Evolutionary conservation across 2,888 invertebrate genomes (phyloP), one percentile per base, ranked within the genome.

Genomic region (Chrysotoxum bicinctum): DNA sequence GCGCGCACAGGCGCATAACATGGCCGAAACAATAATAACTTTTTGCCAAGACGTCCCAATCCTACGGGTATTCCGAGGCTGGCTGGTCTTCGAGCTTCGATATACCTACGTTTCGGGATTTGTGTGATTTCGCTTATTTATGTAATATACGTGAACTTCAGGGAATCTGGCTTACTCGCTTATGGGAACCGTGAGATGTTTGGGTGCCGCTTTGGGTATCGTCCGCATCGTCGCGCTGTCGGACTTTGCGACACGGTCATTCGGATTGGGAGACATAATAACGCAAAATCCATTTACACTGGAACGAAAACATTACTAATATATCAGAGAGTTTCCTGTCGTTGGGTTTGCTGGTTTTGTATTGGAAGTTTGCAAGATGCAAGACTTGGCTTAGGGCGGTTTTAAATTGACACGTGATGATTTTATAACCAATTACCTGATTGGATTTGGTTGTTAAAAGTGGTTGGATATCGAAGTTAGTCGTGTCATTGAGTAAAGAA

Each of bases 341-440:
- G 81, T 30, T 35, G 62, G 21, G 5, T 21, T 83, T 66, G 69
- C 23, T 43, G 73, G 72, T 52, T 32, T n/a, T 43, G 9, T 58
- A 30, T 64, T 26, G 0, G 37, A 4, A 19, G 2, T 0, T 48
- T 21, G 21, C 48, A 14, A 50, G 48, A 64, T 48, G 52, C n/a
- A 48, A 16, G 21, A 45, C 4, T 66, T 62, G 74, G 66, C 87
- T 74, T 56, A 40, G 60, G 87, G 87, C 86, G 70, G 14, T 70
- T 75, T 73, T 56, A 60, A 87, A 87, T 87, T 87, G 87, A 87
- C 87, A 87, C 82, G 86, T 87, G 87, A 87, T 87, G 87, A 87
- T 86, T 87, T 87, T 87, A 87, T 84, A 87, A 87, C 80, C 87
- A 87, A 87, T 87, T 87, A 87, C 68, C 73, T 84, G 87, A 87